Conservation (phyloP, 2,888 invertebrate genomes). For the Ellobium chinense region DNA sequence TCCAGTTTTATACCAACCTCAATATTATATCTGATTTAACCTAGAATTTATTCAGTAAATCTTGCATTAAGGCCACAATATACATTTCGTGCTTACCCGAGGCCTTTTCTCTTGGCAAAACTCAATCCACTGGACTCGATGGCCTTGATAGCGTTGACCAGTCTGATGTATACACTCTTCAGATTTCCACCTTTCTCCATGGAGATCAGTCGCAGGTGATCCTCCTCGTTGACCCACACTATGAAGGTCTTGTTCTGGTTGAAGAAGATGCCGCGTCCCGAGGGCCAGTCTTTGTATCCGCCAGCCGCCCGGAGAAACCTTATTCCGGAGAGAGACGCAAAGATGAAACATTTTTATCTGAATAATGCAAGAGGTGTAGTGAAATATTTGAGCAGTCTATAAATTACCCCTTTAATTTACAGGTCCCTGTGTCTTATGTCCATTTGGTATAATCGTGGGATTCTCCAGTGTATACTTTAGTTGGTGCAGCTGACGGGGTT, state of each 20-base stretch:
- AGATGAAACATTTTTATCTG: neutral
- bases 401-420: no score
- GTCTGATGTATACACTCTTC: neutral
- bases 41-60: no score
- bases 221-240: neutral
- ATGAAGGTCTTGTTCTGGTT: neutral
- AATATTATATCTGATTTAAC: no score
- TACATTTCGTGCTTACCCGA: neutral
- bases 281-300: neutral
- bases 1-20: no score
- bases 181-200: neutral
- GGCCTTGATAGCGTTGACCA: neutral
- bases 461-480: no score
- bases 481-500: no score
- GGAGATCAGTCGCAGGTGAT: neutral
- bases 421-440: no score
- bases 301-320: neutral
- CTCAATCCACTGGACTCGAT: neutral
- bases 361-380: neutral
- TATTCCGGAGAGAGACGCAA: neutral
- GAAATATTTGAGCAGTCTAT: neutral
- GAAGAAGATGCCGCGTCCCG: neutral
- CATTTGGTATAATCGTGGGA: no score
- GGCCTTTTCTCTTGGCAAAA: neutral
- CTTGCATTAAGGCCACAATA: no score